Percentiles rank a stretch among this genome's conserved stretches.
Conservation (phyloP, 2,888 invertebrate species). For the Achlya flavicornis region DNA sequence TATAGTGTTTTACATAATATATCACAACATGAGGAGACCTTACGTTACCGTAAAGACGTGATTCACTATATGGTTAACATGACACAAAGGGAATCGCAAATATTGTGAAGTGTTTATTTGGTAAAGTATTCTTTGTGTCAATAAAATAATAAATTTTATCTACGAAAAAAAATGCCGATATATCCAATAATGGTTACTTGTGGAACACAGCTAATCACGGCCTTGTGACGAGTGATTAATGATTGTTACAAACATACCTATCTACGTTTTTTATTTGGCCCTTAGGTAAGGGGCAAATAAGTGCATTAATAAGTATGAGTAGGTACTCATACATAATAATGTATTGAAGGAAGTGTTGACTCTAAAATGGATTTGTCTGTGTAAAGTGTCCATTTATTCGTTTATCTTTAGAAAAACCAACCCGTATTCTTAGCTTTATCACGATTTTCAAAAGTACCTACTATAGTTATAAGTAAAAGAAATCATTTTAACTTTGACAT, state of each 20-base stretch:
- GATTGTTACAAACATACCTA: slow-evolving; percentile 16
- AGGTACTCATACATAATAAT: slow-evolving; percentile 23
- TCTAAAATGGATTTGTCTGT: neutral
- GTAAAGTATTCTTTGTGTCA: slow-evolving; percentile 5
- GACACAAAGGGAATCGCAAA: slow-evolving; percentile 5
- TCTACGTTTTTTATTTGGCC: slow-evolving; percentile 20
- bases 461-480: no score
- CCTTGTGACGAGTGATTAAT: slow-evolving; percentile 7
- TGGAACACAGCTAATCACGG: slow-evolving; percentile 24
- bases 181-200: slow-evolving; percentile 29
- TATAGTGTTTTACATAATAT: no score
- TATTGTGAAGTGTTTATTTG: slow-evolving; percentile 11
- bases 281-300: no score
- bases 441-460: no score
- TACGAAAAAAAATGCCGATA: slow-evolving; percentile 17
- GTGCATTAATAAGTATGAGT: no score
- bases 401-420: neutral
- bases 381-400: neutral
- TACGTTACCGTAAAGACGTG: no score
- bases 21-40: no score
- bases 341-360: slow-evolving; percentile 15
- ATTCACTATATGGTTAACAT: no score
- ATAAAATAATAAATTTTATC: slow-evolving; percentile 3
- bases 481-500: no score
- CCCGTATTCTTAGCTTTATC: neutral